A percentile compares a stretch with the other conserved stretches of the same genome.
These are phyloP conservation scores for Calosoma granatense DNA, from an alignment of 1,140 invertebrate genomes.

Conservation along the genomic window DNA sequence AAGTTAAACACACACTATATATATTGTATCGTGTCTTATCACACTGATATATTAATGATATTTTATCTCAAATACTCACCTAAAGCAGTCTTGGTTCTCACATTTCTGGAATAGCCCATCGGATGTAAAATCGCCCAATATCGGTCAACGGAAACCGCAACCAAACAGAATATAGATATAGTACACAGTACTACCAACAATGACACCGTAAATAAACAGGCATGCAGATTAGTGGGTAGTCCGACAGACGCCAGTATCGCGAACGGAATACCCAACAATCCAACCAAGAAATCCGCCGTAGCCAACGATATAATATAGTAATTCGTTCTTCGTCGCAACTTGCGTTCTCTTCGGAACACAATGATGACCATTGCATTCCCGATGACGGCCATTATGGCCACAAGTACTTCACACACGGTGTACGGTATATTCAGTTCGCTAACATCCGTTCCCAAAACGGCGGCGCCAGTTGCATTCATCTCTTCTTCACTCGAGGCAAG, in stretches of 20 bases:
- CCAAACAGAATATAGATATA: constrained; percentile 82
- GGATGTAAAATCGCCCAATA: constrained; percentile 88
- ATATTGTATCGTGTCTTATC: too few species aligned
- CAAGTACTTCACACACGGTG: constrained; percentile 63
- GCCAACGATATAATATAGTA: constrained; percentile 87
- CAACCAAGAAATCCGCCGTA: constrained; percentile 72
- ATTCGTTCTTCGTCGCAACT: constrained; percentile 71
- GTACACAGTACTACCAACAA: constrained; percentile 80
- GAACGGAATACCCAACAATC: constrained; percentile 71
- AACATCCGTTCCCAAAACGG: too few species aligned
- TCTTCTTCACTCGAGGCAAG: too few species aligned
- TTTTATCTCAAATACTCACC: too few species aligned
- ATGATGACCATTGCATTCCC: constrained; percentile 79
- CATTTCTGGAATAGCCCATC: constrained; percentile 79
- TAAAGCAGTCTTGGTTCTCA: constrained; percentile 71
- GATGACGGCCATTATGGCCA: constrained; percentile 67
- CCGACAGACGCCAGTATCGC: constrained; percentile 69
- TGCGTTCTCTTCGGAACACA: constrained; percentile 66
- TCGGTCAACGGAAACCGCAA: constrained; percentile 81
- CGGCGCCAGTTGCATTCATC: too few species aligned
- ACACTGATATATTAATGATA: too few species aligned
- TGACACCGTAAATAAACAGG: constrained; percentile 80
- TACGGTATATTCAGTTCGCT: constrained; percentile 40
- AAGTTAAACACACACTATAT: too few species aligned
- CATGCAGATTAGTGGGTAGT: constrained; percentile 63